A percentile compares a stretch with the other conserved stretches of the same genome.
These are phyloP conservation scores for Gobio gobio DNA, from an alignment of 2,113 vertebrate species.

Conservation along the genomic window DNA sequence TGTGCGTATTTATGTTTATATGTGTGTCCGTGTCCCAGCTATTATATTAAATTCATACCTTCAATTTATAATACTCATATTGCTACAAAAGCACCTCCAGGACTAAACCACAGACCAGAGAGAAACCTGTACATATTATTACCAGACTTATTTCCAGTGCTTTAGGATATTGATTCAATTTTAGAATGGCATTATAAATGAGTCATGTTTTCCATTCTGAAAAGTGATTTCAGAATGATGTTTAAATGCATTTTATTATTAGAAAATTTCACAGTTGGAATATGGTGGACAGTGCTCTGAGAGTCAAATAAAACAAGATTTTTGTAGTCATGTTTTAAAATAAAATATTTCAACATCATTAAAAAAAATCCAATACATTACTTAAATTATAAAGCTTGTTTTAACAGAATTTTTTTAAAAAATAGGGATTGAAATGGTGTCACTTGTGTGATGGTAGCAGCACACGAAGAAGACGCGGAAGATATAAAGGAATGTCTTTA, in stretches of 20 bases:
- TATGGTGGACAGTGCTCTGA: background rate
- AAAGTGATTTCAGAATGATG: slow-evolving; percentile 3
- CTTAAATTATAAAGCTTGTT: background rate
- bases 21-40: slow-evolving; percentile 40
- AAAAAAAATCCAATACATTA: background rate
- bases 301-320: background rate
- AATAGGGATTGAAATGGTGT: background rate
- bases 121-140: slow-evolving; percentile 19
- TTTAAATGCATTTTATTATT: slow-evolving; percentile 4
- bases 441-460: no score
- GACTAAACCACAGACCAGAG: background rate
- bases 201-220: background rate
- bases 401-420: background rate
- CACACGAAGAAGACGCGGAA: no score
- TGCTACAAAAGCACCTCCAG: slow-evolving; percentile 23
- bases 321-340: background rate
- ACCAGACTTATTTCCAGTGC: background rate
- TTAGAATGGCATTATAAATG: slow-evolving; percentile 8
- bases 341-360: background rate
- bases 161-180: slow-evolving; percentile 18
- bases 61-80: slow-evolving; percentile 45
- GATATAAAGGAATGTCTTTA: no score
- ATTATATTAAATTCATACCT: slow-evolving; percentile 39
- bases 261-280: background rate
- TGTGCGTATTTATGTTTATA: slow-evolving; percentile 9